Conservation (phyloP, 1,140 invertebrate species). For the Zaprionus vittiger region DNA sequence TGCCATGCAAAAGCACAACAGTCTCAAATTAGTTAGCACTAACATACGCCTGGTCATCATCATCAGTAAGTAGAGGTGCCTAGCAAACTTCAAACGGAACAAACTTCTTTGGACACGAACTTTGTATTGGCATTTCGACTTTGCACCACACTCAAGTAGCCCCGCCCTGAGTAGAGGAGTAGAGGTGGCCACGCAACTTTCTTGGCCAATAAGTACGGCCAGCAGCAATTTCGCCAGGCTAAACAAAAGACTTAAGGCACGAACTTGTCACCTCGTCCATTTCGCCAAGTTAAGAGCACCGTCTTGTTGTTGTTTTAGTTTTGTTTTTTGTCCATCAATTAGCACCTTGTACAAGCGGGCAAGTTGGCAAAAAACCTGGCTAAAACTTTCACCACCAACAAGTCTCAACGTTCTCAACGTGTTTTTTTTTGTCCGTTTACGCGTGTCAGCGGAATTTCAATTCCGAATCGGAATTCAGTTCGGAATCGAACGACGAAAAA, state of each 20-base stretch:
- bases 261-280: constrained; percentile 53
- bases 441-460: constrained; percentile 32
- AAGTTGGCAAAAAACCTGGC: constrained; percentile 23
- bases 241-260: constrained; percentile 74
- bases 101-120: neutral
- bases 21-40: neutral
- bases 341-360: constrained; percentile 34
- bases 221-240: neutral
- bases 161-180: neutral
- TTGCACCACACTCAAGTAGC: neutral
- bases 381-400: constrained; percentile 63
- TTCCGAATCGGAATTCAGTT: constrained; percentile 6
- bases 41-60: neutral
- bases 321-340: constrained; percentile 30
- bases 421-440: constrained; percentile 17
- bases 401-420: constrained; percentile 66
- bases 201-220: neutral
- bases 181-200: neutral
- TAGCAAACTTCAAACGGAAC: neutral
- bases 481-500: neutral
- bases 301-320: neutral
- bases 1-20: neutral
- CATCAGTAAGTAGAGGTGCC: neutral
- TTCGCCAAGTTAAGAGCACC: constrained; percentile 12
- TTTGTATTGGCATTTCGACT: neutral